These are phyloP conservation scores for Leptobrachium ailaonicum DNA, from an alignment of 2,113 vertebrate species.

Conservation along the genomic window DNA sequence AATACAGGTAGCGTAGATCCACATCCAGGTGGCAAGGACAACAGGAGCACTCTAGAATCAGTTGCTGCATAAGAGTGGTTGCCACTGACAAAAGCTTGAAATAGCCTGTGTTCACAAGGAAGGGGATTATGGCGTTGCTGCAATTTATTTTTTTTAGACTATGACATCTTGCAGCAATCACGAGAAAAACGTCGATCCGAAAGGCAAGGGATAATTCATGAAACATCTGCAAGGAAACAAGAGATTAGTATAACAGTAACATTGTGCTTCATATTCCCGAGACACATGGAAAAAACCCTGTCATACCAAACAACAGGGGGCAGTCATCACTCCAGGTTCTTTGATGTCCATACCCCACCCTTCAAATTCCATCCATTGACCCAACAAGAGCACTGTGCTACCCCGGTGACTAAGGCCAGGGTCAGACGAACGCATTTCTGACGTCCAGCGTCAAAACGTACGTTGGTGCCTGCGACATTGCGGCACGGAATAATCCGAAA, in stretches of 20 bases:
- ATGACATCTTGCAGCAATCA: slow-evolving; percentile 78
- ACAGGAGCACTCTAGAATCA: slow-evolving; percentile 86
- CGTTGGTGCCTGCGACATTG: too few relatives aligned
- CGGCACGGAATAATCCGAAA: too few relatives aligned
- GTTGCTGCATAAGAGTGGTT: slow-evolving; percentile 82
- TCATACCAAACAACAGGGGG: too few relatives aligned
- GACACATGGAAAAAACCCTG: neutral
- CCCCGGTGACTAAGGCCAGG: too few relatives aligned
- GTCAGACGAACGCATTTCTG: too few relatives aligned
- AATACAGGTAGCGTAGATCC: slow-evolving; percentile 86
- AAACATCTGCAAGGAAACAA: slow-evolving; percentile 77
- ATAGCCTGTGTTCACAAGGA: slow-evolving; percentile 85
- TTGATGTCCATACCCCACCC: too few relatives aligned
- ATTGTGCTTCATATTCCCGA: neutral
- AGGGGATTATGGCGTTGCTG: slow-evolving; percentile 82
- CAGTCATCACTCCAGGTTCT: too few relatives aligned
- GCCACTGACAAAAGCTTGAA: slow-evolving; percentile 86
- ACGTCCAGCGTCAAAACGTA: too few relatives aligned
- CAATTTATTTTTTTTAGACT: slow-evolving; percentile 70
- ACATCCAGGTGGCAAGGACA: slow-evolving; percentile 78
- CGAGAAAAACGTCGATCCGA: slow-evolving; percentile 71
- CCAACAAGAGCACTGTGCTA: too few relatives aligned
- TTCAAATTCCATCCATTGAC: too few relatives aligned
- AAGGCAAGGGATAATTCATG: slow-evolving; percentile 80
- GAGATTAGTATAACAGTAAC: neutral